Conservation (phyloP, 2,888 invertebrate genomes). For the Thereva unica region DNA sequence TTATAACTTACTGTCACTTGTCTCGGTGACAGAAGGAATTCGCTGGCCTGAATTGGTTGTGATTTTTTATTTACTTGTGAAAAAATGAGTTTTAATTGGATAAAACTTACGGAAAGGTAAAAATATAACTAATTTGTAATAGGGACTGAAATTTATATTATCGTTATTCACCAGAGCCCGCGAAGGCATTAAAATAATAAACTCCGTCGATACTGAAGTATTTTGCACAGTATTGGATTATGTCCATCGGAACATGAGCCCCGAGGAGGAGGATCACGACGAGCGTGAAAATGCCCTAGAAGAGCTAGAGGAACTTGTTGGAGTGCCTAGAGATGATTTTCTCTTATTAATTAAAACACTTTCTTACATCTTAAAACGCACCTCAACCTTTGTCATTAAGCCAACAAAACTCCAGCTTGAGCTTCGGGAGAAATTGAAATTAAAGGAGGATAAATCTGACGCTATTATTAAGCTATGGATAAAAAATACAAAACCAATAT, state of each 20-base stretch:
- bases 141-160: background rate
- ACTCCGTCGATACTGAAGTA: constrained; percentile 53
- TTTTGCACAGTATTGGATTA: constrained; percentile 55
- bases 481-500: constrained; percentile 60
- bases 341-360: constrained; percentile 56
- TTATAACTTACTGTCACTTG: background rate
- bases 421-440: constrained; percentile 59
- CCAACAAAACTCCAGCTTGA: constrained; percentile 61
- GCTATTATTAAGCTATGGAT: constrained; percentile 63
- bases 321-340: constrained; percentile 54
- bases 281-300: constrained; percentile 56
- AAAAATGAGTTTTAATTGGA: constrained; percentile 51
- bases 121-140: background rate
- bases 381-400: constrained; percentile 61
- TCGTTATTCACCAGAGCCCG: constrained; percentile 49
- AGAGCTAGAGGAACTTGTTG: constrained; percentile 54
- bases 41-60: constrained; percentile 2
- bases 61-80: constrained; percentile 1
- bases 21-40: background rate
- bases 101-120: constrained; percentile 53
- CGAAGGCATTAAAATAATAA: constrained; percentile 57
- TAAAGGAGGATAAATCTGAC: constrained; percentile 62
- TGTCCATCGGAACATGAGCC: constrained; percentile 57
- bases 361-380: constrained; percentile 60
- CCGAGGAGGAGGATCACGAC: constrained; percentile 45